Evolutionary conservation across 2,113 vertebrate species (phyloP).

Genomic region (Oryzias woworae): DNA sequence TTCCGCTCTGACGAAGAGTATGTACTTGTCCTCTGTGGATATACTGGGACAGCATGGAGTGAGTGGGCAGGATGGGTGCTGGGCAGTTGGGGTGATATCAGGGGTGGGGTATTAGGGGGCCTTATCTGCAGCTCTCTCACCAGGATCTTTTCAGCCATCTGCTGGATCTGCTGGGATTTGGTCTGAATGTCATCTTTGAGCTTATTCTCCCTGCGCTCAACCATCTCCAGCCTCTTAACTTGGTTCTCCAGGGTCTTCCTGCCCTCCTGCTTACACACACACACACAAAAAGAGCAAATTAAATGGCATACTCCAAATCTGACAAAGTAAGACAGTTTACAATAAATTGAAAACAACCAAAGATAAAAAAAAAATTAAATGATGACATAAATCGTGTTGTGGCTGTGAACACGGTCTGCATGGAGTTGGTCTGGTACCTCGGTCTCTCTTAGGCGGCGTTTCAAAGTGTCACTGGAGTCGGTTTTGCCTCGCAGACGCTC

Average conservation of each 20-base stretch:
- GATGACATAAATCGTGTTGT: neutral
- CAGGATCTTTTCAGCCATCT: slow-evolving; percentile 99
- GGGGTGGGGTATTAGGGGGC: slow-evolving; percentile 45
- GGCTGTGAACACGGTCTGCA: neutral
- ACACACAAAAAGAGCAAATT: no score
- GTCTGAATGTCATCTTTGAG: slow-evolving; percentile 99
- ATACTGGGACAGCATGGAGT: slow-evolving; percentile 10
- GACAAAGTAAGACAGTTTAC: neutral
- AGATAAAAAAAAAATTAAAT: neutral
- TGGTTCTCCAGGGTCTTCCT: slow-evolving; percentile 98
- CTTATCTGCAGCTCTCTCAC: slow-evolving; percentile 79
- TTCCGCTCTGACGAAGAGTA: slow-evolving; percentile 14
- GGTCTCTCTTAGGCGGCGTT: slow-evolving; percentile 89
- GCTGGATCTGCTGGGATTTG: slow-evolving; percentile 99
- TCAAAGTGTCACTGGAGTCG: slow-evolving; percentile 93
- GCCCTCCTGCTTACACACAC: slow-evolving; percentile 84
- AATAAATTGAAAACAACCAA: neutral
- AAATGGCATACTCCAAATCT: no score
- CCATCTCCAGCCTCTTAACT: slow-evolving; percentile 96
- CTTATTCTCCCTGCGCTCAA: slow-evolving; percentile 95
- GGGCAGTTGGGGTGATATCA: slow-evolving; percentile 35
- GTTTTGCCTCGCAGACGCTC: slow-evolving; percentile 91
- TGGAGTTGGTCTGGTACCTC: slow-evolving; percentile 79
- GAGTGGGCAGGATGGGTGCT: slow-evolving; percentile 13
- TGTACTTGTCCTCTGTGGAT: slow-evolving; percentile 19